Evolutionary conservation across 2,797 vertebrate species (phyloP), one percentile per base, ranked within the genome.

Genomic region (Scleropages formosus): DNA sequence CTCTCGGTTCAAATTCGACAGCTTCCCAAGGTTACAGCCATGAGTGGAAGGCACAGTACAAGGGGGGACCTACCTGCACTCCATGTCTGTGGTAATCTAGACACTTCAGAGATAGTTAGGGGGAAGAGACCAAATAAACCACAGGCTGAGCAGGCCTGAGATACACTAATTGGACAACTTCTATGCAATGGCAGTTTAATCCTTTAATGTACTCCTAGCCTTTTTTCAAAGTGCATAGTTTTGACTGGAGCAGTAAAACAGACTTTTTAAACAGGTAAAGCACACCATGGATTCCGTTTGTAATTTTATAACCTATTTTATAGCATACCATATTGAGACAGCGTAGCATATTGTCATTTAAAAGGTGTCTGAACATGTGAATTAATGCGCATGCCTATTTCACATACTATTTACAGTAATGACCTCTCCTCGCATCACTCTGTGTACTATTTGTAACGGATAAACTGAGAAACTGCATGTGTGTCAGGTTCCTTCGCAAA

Each of bases 151-250:
- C 10, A 20, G 51, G 49, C 11, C 46, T 49, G n/a, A 69, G 44
- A 20, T 69, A n/a, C 47, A 26, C 24, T 72, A 72, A 71, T 56
- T 69, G 68, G 51, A 22, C 16, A 24, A 46, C 11, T 59, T 22
- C 71, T 71, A 58, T n/a, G 69, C 69, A 71, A 13, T 15, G 26
- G 15, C 26, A 16, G 22, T 46, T 58, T 39, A 58, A 72, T 72
- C 51, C 26, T 39, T 53, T 27, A 27, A 8, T 72, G 8, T 15
- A 69, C 51, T 22, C 58, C 51, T 9, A 27, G 53, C n/a, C 53
- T 58, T 58, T 58, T 59, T 72, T 24, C 27, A 56, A 18, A 49
- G 20, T 16, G 53, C 47, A 49, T 6, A 15, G 26, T 15, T 39
- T 13, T 39, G 16, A 58, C 59, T 13, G 8, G 0, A 27, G 62